Evolutionary conservation across 1,140 invertebrate species (phyloP), one percentile per base, ranked within the genome.

Genomic region (Ceratosolen solmsi): DNA sequence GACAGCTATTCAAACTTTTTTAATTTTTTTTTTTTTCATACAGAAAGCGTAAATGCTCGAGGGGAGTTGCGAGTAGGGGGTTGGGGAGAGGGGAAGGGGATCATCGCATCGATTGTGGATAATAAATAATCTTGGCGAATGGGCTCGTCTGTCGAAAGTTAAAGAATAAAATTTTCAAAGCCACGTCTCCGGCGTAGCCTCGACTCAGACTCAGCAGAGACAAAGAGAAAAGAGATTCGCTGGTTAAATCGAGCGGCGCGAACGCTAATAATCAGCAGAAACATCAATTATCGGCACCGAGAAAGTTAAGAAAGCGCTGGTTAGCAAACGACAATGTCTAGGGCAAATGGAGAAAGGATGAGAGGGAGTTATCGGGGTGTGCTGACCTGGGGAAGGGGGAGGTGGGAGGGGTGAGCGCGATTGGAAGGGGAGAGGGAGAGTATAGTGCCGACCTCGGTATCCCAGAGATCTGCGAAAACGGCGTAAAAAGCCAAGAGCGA

Each of bases 231-330:
- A n/a, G 3, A 9, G 63, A 20, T 38, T 38, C 36, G 36, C 1
- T 68, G 22, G 41, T 46, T 46, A 68, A 68, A 68, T 33, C 30
- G 30, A 1, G 9, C 7, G 13, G 30, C 11, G 22, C 41, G n/a
- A 9, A 17, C 9, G 7, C 27, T 56, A 74, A 74, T 74, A 56
- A 41, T 75, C 54, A 22, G 11, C 7, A 33, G 70, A 60, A 72
- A 46, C 51, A 79, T 79, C 71, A 79, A 79, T 79, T 79, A 46
- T 58, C 54, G 54, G 74, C 58, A 49, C 9, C 25, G 70, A 79
- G 54, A 60, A 72, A 79, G 68, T 60, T 33, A 60, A 72, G 78
- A 49, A 72, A 72, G 25, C 9, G n/a, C 30, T 22, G 56, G 54
- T 25, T 27, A 22, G 54, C 22, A 25, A 54, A 17, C 11, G 5